Base-by-base conservation (phyloP, 2,888 invertebrate species). In the Platynereis dumerilii region DNA sequence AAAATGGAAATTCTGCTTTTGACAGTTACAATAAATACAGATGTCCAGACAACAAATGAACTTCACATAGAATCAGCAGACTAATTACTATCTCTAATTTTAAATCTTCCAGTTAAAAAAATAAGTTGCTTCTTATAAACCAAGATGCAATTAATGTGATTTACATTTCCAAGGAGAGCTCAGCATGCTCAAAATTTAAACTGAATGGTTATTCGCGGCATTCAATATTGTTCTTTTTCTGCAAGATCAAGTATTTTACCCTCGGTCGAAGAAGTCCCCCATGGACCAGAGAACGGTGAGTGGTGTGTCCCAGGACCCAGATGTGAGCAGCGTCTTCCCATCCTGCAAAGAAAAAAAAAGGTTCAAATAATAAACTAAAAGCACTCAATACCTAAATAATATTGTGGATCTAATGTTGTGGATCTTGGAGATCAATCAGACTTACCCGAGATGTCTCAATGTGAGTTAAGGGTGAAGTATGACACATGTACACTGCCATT, bases 381-480 rank as follows among this genome's bases (percentile, higher is more conserved):
- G n/a, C n/a, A n/a, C n/a, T 20, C 24, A 20, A 7, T 39, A 39
- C 17, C 7, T 10, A 42, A 12, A 58, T 39, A n/a, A 42, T n/a
- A n/a, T n/a, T n/a, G n/a, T n/a, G n/a, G n/a, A 27, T 24, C 17
- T 10, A 5, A n/a, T 55, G 24, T 55, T 26, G 22, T 26, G 20
- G 3, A 20, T 3, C 39, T 24, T 29, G 58, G 20, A 53, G 34
- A 26, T 28, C n/a, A n/a, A n/a, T n/a, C n/a, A n/a, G n/a, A n/a
- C 77, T 72, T 73, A 85, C 85, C 75, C 76, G 78, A 2, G 86
- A 84, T 34, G 85, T 84, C 69, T 85, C 80, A 45, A 85, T 79
- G 75, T 93, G 90, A 72, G 92, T 91, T 54, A 98, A 89, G 65
- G 92, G 92, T 1, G 94, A 92, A 69, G 92, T 91, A 84, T 96